Evolutionary conservation across 2,888 invertebrate genomes (phyloP).

Genomic region (Tenthredo distinguenda): DNA sequence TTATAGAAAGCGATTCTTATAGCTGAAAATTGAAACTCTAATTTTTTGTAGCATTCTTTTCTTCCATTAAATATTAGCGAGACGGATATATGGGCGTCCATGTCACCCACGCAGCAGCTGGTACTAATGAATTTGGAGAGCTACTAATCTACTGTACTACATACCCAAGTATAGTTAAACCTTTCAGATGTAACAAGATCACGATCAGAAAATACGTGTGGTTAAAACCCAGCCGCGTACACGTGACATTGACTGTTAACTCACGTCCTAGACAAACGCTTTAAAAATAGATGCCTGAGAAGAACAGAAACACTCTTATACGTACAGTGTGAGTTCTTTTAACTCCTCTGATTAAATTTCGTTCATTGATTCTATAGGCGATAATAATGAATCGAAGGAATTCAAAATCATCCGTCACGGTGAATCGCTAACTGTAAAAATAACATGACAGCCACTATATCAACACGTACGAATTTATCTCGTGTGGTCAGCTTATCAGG

Average conservation of each 20-base stretch:
- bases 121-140: not conserved
- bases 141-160: not conserved
- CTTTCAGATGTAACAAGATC: not conserved
- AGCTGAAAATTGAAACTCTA: not conserved
- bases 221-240: not conserved
- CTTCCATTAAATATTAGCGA: not conserved
- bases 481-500: not conserved
- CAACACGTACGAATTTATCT: not conserved
- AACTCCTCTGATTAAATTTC: not conserved
- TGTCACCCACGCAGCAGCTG: not conserved
- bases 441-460: too few relatives aligned
- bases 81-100: not conserved
- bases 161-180: not conserved
- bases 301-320: not conserved
- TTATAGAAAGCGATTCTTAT: not conserved
- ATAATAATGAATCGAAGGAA: not conserved
- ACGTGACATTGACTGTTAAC: not conserved
- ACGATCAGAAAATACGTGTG: not conserved
- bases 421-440: too few relatives aligned
- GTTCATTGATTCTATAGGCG: not conserved
- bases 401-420: not conserved
- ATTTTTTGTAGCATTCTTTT: not conserved
- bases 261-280: not conserved
- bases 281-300: not conserved
- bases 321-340: not conserved